Base-by-base conservation (phyloP, 2,888 invertebrate genomes). In the Unio pictorum region DNA sequence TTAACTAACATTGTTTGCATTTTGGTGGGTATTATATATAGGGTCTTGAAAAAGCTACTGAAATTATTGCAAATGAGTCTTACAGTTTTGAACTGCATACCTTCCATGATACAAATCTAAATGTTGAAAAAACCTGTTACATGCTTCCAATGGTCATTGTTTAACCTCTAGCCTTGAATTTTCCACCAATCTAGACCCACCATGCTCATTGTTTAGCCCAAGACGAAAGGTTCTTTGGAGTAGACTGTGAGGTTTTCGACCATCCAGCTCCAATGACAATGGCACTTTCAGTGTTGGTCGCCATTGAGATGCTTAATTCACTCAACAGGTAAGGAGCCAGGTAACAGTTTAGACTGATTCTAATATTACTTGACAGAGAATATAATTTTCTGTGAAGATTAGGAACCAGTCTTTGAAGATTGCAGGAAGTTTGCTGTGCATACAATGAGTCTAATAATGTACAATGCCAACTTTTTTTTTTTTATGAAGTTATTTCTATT, bases 251-350 rank as follows among this genome's bases (percentile, higher is more conserved):
- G 91, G 94, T 99, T 90, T 99, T 99, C 93, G 94, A 93, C 84
- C 98, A 98, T 93, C 99, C 99, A 84, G 98, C 99, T 92, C 98
- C 99, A 81, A 99, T 99, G 98, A 99, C 99, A 84, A 99, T 99
- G 99, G 99, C 99, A 84, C 93, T 99, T 88, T 99, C 99, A 76
- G 99, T 99, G 86, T 94, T 99, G 87, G 99, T 99, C 89, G 98
- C 98, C 90, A 99, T 99, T 93, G 99, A 99, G 93, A 99, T 99
- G 99, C 94, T 99, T 92, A 99, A 99, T 93, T 99, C 99, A 87
- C 95, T 99, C 95, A 99, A 99, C 96, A 96, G 96, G 95, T 96
- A 88, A 89, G 86, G 81, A 76, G 78, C 80, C 70, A 61, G 56
- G 63, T 61, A 65, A 55, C 72, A 68, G 66, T 56, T 34, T 66